A percentile compares a stretch with the other conserved stretches of the same genome.
phyloP scores from a whole-genome alignment of 1,140 invertebrate genomes.

The Temnothorax curvispinosus region DNA sequence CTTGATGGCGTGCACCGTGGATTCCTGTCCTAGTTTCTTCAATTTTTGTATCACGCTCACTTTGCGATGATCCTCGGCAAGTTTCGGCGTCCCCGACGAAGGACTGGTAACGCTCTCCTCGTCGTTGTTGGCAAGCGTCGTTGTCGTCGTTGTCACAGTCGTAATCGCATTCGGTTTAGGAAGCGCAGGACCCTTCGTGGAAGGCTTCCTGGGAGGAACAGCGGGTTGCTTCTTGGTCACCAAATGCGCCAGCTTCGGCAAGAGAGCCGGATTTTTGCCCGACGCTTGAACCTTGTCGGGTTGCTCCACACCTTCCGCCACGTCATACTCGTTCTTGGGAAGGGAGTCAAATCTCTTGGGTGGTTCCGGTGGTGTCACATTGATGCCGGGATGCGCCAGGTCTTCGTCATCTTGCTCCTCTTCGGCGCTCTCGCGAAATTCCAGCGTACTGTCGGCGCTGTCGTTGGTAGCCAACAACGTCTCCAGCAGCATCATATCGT shows the following conservation, averaged over 20 bases:
- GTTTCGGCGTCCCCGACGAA: slow-evolving; percentile 4
- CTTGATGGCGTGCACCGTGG: slow-evolving; percentile 73
- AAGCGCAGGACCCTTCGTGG: background rate
- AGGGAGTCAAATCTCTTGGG: slow-evolving; percentile 85
- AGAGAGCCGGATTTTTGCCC: slow-evolving; percentile 79
- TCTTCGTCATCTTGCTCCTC: slow-evolving; percentile 77
- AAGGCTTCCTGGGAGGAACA: slow-evolving; percentile 78
- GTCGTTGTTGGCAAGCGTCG: background rate
- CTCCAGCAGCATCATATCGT: slow-evolving; percentile 79
- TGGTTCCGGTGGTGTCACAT: slow-evolving; percentile 82
- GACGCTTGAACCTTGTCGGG: slow-evolving; percentile 65
- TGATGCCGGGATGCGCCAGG: slow-evolving; percentile 19
- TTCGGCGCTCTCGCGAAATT: slow-evolving; percentile 74
- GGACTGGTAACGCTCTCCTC: slow-evolving; percentile 45
- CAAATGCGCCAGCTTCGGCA: slow-evolving; percentile 81
- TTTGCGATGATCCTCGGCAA: slow-evolving; percentile 68
- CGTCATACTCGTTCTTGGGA: slow-evolving; percentile 82
- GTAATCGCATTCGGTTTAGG: background rate
- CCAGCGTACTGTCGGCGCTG: slow-evolving; percentile 76
- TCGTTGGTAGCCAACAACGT: slow-evolving; percentile 78
- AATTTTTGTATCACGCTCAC: slow-evolving; percentile 79
- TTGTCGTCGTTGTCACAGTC: background rate
- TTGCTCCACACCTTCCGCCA: slow-evolving; percentile 73
- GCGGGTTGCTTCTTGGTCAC: slow-evolving; percentile 80
- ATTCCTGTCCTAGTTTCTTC: slow-evolving; percentile 79